These are phyloP conservation scores for Acinonyx jubatus DNA, from an alignment of 2,113 vertebrate species.

Conservation along the genomic window DNA sequence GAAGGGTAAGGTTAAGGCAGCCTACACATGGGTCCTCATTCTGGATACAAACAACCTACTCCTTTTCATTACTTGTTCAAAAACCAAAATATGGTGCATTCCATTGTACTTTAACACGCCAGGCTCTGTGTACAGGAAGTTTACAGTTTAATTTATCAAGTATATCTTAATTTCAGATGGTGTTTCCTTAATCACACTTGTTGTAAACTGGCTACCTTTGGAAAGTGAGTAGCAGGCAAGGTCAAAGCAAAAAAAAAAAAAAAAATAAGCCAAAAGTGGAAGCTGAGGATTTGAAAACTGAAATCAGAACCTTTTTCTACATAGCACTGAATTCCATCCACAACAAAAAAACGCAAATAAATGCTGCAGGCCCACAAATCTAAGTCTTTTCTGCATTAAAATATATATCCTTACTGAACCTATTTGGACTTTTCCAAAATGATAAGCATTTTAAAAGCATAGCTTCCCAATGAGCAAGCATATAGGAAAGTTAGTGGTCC, in stretches of 20 bases:
- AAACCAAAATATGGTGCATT: neutral
- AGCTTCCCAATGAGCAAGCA: neutral
- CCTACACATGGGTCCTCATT: neutral
- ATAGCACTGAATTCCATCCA: neutral
- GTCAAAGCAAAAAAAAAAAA: conserved; percentile 39
- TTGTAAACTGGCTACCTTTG: neutral
- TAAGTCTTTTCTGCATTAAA: conserved; percentile 28
- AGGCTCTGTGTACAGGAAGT: neutral
- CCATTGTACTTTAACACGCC: neutral
- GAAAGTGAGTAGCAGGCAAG: neutral
- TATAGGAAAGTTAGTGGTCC: neutral
- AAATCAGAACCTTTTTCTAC: neutral
- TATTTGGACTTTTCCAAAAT: neutral
- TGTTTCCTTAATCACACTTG: conserved; percentile 9
- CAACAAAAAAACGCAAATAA: neutral
- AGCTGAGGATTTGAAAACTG: conserved; percentile 10
- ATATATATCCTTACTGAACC: neutral
- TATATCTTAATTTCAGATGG: neutral
- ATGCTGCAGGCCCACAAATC: neutral
- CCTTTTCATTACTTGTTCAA: neutral
- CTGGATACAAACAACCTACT: neutral
- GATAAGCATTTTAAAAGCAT: neutral
- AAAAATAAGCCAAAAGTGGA: neutral
- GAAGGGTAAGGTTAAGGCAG: neutral
- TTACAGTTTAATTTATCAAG: neutral